These are phyloP conservation scores for Brachypalpus laphriformis DNA, from an alignment of 2,888 invertebrate genomes.

Conservation along the genomic window DNA sequence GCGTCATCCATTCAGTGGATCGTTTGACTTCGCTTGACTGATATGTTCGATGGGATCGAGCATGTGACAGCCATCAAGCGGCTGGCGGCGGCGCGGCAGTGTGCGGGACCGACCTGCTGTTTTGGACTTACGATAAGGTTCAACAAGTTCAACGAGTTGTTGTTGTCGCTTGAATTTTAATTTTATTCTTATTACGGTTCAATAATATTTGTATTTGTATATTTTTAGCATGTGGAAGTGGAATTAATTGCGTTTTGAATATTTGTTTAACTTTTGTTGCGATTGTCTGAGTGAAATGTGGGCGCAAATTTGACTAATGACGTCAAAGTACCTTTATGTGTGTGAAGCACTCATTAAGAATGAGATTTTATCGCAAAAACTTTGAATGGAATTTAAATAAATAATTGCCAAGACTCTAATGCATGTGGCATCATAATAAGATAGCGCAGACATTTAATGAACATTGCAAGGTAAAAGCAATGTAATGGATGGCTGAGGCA, in stretches of 20 bases:
- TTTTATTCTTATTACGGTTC: not conserved
- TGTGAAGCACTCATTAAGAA: not conserved
- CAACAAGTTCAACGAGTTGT: conserved; percentile 32
- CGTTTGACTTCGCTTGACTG: not conserved
- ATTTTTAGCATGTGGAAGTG: not conserved
- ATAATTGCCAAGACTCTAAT: not conserved
- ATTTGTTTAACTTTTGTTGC: not conserved
- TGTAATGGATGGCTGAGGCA: too few relatives aligned
- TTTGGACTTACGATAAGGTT: conserved; percentile 16
- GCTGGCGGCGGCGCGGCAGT: not conserved
- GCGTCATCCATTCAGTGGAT: conserved; percentile 3
- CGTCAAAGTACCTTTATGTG: not conserved
- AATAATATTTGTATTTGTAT: not conserved
- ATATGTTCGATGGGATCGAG: not conserved
- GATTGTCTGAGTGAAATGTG: not conserved
- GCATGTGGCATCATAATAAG: not conserved
- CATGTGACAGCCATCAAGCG: not conserved
- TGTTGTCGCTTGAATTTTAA: conserved; percentile 4
- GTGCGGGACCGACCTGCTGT: not conserved
- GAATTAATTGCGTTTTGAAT: not conserved
- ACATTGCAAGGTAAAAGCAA: too few relatives aligned
- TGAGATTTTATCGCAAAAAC: not conserved
- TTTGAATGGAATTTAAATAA: not conserved
- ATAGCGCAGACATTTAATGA: too few relatives aligned
- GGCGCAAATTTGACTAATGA: not conserved